Percentiles rank a stretch among this genome's conserved stretches.
phyloP scores from a whole-genome alignment of 2,797 vertebrate species.

The Poecile montanus region DNA sequence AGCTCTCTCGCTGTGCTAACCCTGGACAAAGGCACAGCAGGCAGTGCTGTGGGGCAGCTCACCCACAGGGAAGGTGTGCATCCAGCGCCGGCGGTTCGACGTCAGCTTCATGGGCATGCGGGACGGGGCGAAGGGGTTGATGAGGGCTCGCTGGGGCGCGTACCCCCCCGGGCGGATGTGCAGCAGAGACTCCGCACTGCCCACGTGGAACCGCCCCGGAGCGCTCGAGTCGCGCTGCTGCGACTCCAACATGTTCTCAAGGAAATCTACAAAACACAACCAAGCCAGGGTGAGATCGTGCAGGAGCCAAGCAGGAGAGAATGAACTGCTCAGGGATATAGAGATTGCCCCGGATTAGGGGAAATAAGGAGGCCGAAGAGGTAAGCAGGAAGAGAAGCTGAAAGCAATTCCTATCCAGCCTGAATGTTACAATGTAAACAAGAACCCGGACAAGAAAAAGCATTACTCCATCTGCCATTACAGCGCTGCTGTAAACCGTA shows the following conservation, averaged over 20 bases:
- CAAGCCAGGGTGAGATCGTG: accelerated
- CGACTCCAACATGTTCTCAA: slow-evolving; percentile 90
- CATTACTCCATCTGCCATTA: neutral
- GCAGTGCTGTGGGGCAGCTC: neutral
- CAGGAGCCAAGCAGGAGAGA: neutral
- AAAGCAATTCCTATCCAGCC: neutral
- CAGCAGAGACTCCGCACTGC: slow-evolving; percentile 93
- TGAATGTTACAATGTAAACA: neutral
- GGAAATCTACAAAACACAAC: slow-evolving; percentile 77
- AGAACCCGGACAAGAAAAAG: neutral
- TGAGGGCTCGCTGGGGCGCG: slow-evolving; percentile 91
- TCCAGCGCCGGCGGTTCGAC: slow-evolving; percentile 95
- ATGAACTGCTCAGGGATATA: neutral
- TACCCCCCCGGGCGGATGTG: slow-evolving; percentile 90
- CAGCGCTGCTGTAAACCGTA: neutral
- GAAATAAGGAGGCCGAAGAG: neutral
- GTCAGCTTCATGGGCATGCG: slow-evolving; percentile 99
- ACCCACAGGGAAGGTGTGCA: slow-evolving; percentile 98
- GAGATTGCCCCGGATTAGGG: neutral
- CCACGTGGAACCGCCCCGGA: slow-evolving; percentile 93
- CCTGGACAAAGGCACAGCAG: neutral
- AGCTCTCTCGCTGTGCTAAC: neutral
- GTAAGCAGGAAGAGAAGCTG: neutral
- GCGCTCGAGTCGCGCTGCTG: slow-evolving; percentile 93
- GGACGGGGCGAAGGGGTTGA: slow-evolving; percentile 97